Conservation (phyloP, 2,797 vertebrate species). For the Eurystomus glaucurus region DNA sequence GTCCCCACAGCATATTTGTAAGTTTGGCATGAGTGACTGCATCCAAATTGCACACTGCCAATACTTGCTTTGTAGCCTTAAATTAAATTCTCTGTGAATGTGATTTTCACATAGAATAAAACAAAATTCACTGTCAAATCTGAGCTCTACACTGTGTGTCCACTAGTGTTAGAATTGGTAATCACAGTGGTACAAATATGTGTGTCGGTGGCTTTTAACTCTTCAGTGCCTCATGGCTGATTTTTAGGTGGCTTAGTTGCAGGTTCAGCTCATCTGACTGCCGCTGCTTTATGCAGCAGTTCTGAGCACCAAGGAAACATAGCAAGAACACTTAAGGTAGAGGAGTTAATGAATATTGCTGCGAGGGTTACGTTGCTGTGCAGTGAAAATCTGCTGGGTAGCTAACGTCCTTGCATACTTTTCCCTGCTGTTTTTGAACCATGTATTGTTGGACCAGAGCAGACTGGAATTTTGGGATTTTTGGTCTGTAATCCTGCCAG, state of each 20-base stretch:
- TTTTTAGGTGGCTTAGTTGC: background rate
- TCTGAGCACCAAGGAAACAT: background rate
- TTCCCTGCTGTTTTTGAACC: background rate
- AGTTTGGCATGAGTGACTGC: background rate
- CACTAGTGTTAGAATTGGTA: rapidly evolving
- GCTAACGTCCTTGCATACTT: background rate
- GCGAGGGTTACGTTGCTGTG: rapidly evolving
- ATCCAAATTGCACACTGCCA: background rate
- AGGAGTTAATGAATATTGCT: background rate
- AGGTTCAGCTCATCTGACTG: background rate
- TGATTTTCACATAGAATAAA: background rate
- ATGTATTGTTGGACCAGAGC: rapidly evolving
- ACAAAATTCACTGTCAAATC: background rate
- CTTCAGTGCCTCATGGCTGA: rapidly evolving
- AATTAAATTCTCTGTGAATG: background rate
- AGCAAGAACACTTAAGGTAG: background rate
- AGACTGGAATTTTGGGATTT: background rate
- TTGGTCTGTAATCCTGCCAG: background rate
- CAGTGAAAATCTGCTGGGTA: background rate
- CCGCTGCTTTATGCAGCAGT: rapidly evolving
- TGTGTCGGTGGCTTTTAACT: background rate
- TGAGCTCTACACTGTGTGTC: background rate
- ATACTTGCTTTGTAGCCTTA: background rate
- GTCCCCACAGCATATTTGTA: conserved; percentile 43
- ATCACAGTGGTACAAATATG: background rate